A percentile compares a stretch with the other conserved stretches of the same genome.
Conservation (phyloP, 2,888 invertebrate species). For the Tetragonula carbonaria region DNA sequence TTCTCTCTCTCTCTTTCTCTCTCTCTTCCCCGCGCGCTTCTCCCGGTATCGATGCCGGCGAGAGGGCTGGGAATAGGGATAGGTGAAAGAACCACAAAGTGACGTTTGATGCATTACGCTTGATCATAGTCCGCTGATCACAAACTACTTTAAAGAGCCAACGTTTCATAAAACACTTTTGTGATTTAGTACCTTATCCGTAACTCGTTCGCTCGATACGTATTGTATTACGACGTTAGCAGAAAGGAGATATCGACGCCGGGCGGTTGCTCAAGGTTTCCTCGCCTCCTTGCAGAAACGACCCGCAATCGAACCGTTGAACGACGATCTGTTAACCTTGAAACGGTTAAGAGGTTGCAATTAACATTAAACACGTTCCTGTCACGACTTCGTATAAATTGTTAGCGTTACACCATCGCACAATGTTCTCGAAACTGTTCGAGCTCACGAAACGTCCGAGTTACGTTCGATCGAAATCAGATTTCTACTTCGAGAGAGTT, state of each 20-base stretch:
- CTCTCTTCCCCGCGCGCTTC: too few species aligned
- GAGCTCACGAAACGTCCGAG: conserved; percentile 20
- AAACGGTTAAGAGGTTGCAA: neutral
- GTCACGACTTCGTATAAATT: conserved; percentile 17
- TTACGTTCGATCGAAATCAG: conserved; percentile 60
- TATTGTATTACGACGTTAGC: neutral
- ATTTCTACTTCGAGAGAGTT: conserved; percentile 39
- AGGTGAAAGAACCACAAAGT: conserved; percentile 35
- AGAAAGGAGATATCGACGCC: neutral
- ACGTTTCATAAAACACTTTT: conserved; percentile 51
- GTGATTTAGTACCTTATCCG: conserved; percentile 55
- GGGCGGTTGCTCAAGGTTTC: neutral
- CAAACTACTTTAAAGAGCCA: conserved; percentile 59
- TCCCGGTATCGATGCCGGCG: conserved; percentile 23
- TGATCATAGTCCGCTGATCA: conserved; percentile 68
- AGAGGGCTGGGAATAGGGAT: too few species aligned
- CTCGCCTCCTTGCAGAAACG: too few species aligned
- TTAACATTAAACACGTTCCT: conserved; percentile 8
- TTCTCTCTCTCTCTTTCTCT: conserved; percentile 12
- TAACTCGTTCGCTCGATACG: conserved; percentile 21
- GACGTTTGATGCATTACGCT: conserved; percentile 72
- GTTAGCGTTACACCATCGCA: conserved; percentile 36
- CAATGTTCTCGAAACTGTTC: conserved; percentile 34
- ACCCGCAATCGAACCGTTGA: neutral
- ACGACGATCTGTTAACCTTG: neutral